Conservation (phyloP, 1,140 invertebrate genomes). For the Drosophila lini region DNA sequence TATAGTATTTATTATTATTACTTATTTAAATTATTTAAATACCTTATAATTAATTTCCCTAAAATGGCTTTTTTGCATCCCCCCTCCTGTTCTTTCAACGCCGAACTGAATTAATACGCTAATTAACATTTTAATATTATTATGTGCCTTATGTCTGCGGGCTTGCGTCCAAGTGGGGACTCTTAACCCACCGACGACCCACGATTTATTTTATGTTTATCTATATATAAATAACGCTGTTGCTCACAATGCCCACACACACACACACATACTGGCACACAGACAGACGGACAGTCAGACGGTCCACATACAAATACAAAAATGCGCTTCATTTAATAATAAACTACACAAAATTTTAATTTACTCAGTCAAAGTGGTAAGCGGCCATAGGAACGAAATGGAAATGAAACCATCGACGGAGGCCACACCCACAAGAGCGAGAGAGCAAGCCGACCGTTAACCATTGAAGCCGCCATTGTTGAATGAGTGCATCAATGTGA, state of each 20-base stretch:
- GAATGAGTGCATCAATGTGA: conserved; percentile 21
- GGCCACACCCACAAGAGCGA: conserved; percentile 55
- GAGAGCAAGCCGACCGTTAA: conserved; percentile 10
- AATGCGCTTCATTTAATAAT: conserved; percentile 84
- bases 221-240: conserved; percentile 51
- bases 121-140: conserved; percentile 80
- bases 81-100: conserved; percentile 16
- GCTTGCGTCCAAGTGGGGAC: not conserved
- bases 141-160: conserved; percentile 57
- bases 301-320: conserved; percentile 72
- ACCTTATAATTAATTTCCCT: not conserved
- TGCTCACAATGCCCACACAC: conserved; percentile 14
- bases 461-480: conserved; percentile 48
- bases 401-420: conserved; percentile 25
- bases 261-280: conserved; percentile 16
- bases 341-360: conserved; percentile 84
- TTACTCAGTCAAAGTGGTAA: conserved; percentile 64
- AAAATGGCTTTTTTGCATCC: not conserved
- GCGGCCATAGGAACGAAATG: conserved; percentile 48
- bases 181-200: conserved; percentile 41
- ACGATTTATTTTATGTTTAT: conserved; percentile 58
- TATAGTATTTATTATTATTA: not conserved
- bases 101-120: conserved; percentile 76
- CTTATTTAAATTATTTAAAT: not conserved
- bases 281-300: conserved; percentile 18